Evolutionary conservation across 2,888 invertebrate genomes (phyloP).

Genomic region (Leistus spinibarbis): DNA sequence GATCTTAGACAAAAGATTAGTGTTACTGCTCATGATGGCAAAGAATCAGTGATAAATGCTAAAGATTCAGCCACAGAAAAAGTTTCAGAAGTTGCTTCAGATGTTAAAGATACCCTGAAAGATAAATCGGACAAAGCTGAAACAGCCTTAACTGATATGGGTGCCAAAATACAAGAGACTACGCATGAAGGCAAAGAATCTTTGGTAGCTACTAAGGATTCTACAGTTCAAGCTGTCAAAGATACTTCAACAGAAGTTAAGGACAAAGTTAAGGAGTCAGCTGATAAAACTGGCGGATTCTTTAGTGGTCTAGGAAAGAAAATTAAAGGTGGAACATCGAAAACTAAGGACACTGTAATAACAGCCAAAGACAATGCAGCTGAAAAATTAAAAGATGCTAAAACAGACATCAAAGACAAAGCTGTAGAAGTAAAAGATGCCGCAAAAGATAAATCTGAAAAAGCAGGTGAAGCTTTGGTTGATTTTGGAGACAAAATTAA

Average conservation of each 20-base stretch:
- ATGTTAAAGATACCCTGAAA: slow-evolving; percentile 17
- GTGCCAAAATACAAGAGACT: slow-evolving; percentile 21
- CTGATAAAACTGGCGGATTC: slow-evolving; percentile 38
- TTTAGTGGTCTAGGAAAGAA: slow-evolving; percentile 41
- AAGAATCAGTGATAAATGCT: slow-evolving; percentile 9
- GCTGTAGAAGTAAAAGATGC: slow-evolving; percentile 16
- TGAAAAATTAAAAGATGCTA: slow-evolving; percentile 33
- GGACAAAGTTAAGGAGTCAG: slow-evolving; percentile 42
- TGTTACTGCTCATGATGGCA: slow-evolving; percentile 39
- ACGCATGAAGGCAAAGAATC: slow-evolving; percentile 24
- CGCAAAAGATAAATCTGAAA: slow-evolving; percentile 4
- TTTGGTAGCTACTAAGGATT: slow-evolving; percentile 7
- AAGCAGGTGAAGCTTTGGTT: background rate
- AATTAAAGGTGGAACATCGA: slow-evolving; percentile 41
- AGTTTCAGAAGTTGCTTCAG: slow-evolving; percentile 40
- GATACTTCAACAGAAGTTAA: slow-evolving; percentile 39
- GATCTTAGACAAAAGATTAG: slow-evolving; percentile 39
- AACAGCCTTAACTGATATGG: slow-evolving; percentile 20
- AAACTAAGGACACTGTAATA: slow-evolving; percentile 22
- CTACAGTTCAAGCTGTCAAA: slow-evolving; percentile 22
- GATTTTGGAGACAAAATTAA: background rate
- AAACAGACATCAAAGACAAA: slow-evolving; percentile 20
- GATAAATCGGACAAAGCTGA: slow-evolving; percentile 32
- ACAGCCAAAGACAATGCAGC: slow-evolving; percentile 5
- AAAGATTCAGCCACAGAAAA: slow-evolving; percentile 34